Conservation (phyloP, 2,888 invertebrate genomes). For the Drosophila anomelani region DNA sequence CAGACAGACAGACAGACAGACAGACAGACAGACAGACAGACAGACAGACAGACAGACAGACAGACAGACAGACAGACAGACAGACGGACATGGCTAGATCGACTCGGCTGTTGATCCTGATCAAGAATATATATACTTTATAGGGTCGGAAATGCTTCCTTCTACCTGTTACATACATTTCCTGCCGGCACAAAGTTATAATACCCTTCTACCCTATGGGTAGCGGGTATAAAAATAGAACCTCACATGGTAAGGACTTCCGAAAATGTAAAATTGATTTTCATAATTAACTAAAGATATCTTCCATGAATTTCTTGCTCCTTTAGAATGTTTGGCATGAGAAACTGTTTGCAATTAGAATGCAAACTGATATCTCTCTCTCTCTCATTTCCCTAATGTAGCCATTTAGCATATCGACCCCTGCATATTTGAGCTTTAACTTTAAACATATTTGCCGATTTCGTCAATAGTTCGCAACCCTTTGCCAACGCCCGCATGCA, state of each 20-base stretch:
- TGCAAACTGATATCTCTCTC: constrained; percentile 3
- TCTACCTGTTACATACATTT: no score
- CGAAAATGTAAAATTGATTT: not conserved
- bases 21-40: no score
- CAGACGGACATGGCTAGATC: no score
- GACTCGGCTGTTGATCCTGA: no score
- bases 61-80: no score
- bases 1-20: no score
- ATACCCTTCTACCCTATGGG: no score
- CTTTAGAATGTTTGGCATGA: not conserved
- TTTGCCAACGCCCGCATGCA: not conserved
- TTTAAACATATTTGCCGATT: constrained; percentile 9
- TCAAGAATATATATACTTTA: no score
- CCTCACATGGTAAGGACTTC: not conserved
- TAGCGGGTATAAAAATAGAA: no score
- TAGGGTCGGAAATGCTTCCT: no score
- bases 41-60: no score
- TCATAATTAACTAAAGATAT: not conserved
- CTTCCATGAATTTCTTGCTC: not conserved
- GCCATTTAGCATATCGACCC: constrained; percentile 6
- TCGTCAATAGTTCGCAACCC: constrained; percentile 8
- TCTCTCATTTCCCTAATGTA: not conserved
- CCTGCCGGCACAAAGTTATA: no score
- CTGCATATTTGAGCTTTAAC: constrained; percentile 24
- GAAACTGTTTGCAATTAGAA: not conserved